Evolutionary conservation across 2,888 invertebrate genomes (phyloP).

Genomic region (Euspilapteryx auroguttella): DNA sequence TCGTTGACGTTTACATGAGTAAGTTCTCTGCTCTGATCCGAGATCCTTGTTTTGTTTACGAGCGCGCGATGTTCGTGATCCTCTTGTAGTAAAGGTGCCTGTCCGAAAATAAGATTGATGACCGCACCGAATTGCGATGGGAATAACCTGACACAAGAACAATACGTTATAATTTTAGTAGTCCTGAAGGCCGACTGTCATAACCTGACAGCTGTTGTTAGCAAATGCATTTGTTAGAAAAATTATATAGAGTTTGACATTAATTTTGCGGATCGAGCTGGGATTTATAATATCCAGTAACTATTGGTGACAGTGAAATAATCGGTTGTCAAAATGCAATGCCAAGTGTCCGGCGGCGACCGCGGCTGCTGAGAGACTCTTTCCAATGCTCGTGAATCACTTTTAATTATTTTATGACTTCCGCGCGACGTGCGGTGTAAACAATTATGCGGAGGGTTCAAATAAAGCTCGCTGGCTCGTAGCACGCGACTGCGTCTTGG

Average conservation of each 20-base stretch:
- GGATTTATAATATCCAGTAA: conserved; percentile 37
- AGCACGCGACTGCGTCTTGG: too few species aligned
- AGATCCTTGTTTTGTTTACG: too few species aligned
- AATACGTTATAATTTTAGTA: too few species aligned
- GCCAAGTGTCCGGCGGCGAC: conserved; percentile 39
- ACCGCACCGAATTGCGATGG: too few species aligned
- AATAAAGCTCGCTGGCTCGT: conserved; percentile 2
- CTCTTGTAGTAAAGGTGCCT: too few species aligned
- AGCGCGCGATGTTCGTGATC: too few species aligned
- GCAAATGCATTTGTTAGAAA: too few species aligned
- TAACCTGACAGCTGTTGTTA: too few species aligned
- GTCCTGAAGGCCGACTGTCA: too few species aligned
- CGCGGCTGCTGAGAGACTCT: conserved; percentile 30
- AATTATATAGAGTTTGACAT: conserved; percentile 11
- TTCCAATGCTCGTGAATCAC: conserved; percentile 52
- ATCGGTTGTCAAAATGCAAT: conserved; percentile 49
- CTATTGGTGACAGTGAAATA: conserved; percentile 47
- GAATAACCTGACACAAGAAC: too few species aligned
- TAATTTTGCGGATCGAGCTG: conserved; percentile 27
- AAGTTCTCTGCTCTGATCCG: conserved; percentile 26
- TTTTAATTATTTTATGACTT: conserved; percentile 45
- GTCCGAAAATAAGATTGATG: too few species aligned
- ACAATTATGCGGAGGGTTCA: conserved; percentile 16
- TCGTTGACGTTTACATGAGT: conserved; percentile 59
- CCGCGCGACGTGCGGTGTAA: conserved; percentile 15